Evolutionary conservation across 2,888 invertebrate species (phyloP).

Genomic region (Sacculina carcini): DNA sequence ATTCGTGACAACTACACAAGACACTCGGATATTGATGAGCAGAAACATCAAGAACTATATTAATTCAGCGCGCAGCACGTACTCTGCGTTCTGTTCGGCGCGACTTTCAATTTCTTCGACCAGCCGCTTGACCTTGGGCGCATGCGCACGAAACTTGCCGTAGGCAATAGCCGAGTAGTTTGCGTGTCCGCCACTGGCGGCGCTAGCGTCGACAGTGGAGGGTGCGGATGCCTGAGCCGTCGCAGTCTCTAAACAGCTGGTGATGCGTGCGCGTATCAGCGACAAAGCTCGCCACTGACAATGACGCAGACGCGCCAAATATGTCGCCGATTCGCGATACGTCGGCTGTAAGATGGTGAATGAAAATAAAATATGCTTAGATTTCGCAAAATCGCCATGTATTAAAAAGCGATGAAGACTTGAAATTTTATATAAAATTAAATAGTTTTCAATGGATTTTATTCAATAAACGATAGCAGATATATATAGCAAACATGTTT

Average conservation of each 20-base stretch:
- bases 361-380: slow-evolving; percentile 10
- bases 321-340: slow-evolving; percentile 60
- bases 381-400: no score
- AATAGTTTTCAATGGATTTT: no score
- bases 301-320: slow-evolving; percentile 57
- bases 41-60: not conserved
- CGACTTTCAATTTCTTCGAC: slow-evolving; percentile 57
- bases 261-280: slow-evolving; percentile 50
- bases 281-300: slow-evolving; percentile 51
- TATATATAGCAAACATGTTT: no score
- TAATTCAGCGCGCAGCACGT: slow-evolving; percentile 20
- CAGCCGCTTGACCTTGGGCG: slow-evolving; percentile 52
- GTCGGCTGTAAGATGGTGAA: slow-evolving; percentile 29
- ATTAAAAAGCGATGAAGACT: no score
- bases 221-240: slow-evolving; percentile 32
- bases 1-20: no score
- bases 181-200: slow-evolving; percentile 22
- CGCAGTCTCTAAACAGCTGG: slow-evolving; percentile 44
- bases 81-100: slow-evolving; percentile 43
- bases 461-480: no score
- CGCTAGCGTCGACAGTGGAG: slow-evolving; percentile 15
- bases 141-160: slow-evolving; percentile 81
- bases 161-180: slow-evolving; percentile 62
- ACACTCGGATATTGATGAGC: no score
- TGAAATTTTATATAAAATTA: no score